phyloP scores from a whole-genome alignment of 2,113 vertebrate species.

The Anhinga rufa region DNA sequence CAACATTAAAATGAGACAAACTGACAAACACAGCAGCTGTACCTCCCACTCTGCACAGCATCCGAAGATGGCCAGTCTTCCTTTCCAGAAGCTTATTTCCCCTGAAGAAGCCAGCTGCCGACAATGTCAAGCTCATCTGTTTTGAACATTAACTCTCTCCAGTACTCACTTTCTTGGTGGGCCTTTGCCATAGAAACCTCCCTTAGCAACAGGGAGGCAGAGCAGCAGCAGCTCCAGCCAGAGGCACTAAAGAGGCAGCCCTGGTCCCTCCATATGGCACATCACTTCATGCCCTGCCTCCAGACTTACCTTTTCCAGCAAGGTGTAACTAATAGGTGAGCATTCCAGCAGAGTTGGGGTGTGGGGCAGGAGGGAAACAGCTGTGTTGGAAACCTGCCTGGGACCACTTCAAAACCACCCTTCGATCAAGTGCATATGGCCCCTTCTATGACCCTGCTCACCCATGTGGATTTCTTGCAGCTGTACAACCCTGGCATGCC shows the following conservation, averaged over 20 bases:
- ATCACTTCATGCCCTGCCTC: background rate
- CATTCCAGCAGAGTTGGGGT: background rate
- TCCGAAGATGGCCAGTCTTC: background rate
- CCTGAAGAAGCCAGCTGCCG: constrained; percentile 4
- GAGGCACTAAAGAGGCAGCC: background rate
- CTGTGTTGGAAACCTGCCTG: background rate
- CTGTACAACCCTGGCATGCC: background rate
- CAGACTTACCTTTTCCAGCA: background rate
- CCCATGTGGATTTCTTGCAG: background rate
- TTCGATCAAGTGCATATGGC: background rate
- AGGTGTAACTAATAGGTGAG: background rate
- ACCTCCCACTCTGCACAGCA: background rate
- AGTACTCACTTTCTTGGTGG: constrained; percentile 46
- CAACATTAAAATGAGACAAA: background rate
- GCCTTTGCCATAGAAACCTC: constrained; percentile 68
- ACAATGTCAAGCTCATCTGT: background rate
- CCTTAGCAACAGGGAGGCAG: constrained; percentile 54
- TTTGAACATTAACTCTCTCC: constrained; percentile 24
- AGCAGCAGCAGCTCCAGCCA: background rate
- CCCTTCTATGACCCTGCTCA: background rate
- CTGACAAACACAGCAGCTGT: background rate
- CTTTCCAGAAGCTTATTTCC: background rate
- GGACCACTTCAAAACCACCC: background rate
- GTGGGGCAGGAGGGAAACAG: background rate
- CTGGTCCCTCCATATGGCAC: background rate